Conservation (phyloP, 53 echinoderm and acorn worm species). For the Paracentrotus lividus region DNA sequence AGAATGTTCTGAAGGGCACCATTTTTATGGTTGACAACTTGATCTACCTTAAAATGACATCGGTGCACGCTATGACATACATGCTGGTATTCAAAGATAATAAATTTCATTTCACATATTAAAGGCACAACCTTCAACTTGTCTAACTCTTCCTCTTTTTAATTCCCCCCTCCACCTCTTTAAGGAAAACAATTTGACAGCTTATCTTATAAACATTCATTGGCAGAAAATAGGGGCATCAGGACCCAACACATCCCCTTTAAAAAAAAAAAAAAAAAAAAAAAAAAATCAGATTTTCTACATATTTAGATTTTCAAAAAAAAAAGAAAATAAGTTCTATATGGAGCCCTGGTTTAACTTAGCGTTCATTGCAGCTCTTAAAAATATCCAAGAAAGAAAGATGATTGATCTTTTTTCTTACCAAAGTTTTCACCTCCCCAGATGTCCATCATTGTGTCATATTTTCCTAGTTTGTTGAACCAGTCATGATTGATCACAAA, state of each 20-base stretch:
- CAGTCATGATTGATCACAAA: conserved; percentile 92
- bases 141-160: not conserved
- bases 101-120: not conserved
- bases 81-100: not conserved
- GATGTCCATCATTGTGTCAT: conserved; percentile 94
- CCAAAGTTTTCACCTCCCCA: conserved; percentile 99
- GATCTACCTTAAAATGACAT: not conserved
- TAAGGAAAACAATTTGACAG: not conserved
- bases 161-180: not conserved
- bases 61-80: not conserved
- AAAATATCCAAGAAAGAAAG: too few species aligned
- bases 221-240: too few species aligned
- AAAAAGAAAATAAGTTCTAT: too few species aligned
- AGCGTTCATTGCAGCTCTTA: too few species aligned
- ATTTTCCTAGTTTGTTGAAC: conserved; percentile 96
- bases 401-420: conserved; percentile 68
- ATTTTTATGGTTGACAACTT: not conserved
- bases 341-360: too few species aligned
- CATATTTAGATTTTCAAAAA: too few species aligned
- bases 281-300: too few species aligned
- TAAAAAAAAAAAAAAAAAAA: too few species aligned
- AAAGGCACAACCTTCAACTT: not conserved
- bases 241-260: too few species aligned
- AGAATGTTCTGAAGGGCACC: not conserved
- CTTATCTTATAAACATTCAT: not conserved